phyloP scores from a whole-genome alignment of 2,888 invertebrate species.

The Agriopis aurantiaria region DNA sequence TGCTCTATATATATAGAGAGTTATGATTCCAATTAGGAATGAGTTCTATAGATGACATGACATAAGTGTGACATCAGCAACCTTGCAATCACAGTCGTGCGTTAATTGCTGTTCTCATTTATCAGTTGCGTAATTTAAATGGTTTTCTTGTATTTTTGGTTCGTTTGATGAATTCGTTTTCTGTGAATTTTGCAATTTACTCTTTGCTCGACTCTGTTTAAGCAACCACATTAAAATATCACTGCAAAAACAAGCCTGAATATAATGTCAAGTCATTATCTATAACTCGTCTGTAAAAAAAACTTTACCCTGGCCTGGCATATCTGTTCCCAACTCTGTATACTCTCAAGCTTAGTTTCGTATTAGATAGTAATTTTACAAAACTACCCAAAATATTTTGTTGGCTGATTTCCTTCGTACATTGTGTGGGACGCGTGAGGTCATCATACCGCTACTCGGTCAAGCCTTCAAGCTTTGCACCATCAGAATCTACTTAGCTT shows the following conservation, averaged over 20 bases:
- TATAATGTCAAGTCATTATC: neutral
- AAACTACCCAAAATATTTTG: conserved; percentile 12
- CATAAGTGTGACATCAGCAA: conserved; percentile 18
- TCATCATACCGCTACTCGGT: conserved; percentile 55
- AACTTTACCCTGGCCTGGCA: neutral
- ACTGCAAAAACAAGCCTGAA: neutral
- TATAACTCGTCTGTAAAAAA: neutral
- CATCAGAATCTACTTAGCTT: conserved; percentile 20
- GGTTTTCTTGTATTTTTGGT: neutral
- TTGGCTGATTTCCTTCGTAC: conserved; percentile 29
- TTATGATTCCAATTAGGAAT: neutral
- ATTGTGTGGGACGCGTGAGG: conserved; percentile 55
- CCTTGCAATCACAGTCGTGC: conserved; percentile 29
- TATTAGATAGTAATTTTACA: conserved; percentile 7
- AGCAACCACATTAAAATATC: neutral
- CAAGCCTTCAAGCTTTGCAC: conserved; percentile 18
- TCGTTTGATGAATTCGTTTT: conserved; percentile 4
- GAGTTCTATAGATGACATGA: neutral
- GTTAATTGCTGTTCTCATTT: conserved; percentile 7
- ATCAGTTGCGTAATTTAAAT: neutral
- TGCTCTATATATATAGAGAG: neutral
- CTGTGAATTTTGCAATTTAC: neutral
- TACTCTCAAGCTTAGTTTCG: neutral
- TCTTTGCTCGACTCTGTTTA: neutral
- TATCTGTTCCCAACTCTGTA: neutral